phyloP scores from a whole-genome alignment of 2,888 invertebrate species.

The Pseudococcus jackbeardsleyi region DNA sequence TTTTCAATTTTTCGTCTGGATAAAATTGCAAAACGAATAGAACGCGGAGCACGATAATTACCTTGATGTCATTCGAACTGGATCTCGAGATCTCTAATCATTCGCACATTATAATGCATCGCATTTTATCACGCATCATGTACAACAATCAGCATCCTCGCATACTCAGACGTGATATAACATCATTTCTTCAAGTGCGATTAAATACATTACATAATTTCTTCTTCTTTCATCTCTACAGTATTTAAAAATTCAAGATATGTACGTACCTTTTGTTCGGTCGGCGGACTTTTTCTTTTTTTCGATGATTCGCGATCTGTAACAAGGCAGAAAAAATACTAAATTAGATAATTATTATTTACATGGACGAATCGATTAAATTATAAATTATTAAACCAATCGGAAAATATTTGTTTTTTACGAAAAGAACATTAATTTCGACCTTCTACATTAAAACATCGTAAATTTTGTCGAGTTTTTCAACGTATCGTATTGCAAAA shows the following conservation, averaged over 20 bases:
- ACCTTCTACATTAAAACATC: neutral
- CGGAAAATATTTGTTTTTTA: neutral
- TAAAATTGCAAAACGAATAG: no score
- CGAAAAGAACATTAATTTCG: neutral
- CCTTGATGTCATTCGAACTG: neutral
- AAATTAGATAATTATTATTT: neutral
- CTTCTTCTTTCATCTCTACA: neutral
- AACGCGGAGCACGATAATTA: neutral
- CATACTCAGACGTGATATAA: constrained; percentile 38
- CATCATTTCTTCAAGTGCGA: neutral
- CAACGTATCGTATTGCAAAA: neutral
- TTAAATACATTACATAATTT: constrained; percentile 36
- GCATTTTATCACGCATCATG: constrained; percentile 36
- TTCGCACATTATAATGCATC: neutral
- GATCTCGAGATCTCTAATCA: neutral
- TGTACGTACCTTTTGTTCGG: constrained; percentile 64
- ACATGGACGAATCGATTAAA: neutral
- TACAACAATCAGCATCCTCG: neutral
- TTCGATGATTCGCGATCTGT: constrained; percentile 53
- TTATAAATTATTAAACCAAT: neutral
- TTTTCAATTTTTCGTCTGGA: no score
- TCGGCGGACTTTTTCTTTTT: constrained; percentile 58
- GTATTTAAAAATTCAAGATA: constrained; percentile 3
- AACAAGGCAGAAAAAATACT: constrained; percentile 14
- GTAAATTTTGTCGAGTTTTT: neutral